Conservation (phyloP, 2,113 vertebrate genomes). For the Colistium nudipinnis region DNA sequence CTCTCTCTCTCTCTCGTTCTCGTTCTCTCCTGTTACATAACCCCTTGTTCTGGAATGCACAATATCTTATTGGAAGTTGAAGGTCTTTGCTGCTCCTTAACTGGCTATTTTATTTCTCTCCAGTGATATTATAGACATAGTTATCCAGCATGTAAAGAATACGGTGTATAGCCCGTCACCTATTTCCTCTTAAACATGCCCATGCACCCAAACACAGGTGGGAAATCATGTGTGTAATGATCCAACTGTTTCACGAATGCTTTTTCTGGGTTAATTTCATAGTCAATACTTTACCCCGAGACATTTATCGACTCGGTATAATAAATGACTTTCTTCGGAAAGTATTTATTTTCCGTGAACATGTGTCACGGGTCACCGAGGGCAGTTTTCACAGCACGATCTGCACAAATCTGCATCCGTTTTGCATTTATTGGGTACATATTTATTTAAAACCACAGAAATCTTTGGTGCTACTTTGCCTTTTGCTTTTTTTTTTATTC, state of each 20-base stretch:
- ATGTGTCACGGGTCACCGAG: slow-evolving; percentile 1
- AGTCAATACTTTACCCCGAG: no score
- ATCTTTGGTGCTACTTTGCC: no score
- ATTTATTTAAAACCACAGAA: background rate
- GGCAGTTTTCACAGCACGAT: background rate
- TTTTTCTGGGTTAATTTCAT: no score
- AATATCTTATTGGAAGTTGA: background rate
- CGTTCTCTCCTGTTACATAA: background rate
- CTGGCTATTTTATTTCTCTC: no score
- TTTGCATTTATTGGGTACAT: background rate
- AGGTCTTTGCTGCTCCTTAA: no score
- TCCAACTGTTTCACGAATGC: no score
- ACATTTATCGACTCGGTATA: background rate
- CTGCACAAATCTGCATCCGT: background rate
- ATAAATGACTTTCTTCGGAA: background rate
- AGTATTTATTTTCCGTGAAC: background rate
- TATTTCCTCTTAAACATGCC: no score
- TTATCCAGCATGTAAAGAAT: background rate
- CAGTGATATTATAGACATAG: background rate
- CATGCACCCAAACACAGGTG: background rate
- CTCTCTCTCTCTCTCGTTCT: background rate
- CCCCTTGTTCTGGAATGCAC: background rate
- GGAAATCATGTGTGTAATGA: no score
- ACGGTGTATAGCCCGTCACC: no score
- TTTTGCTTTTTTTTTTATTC: background rate